A percentile compares a stretch with the other conserved stretches of the same genome.
These are phyloP conservation scores for Sphaeramia orbicularis DNA, from an alignment of 2,797 vertebrate species.

Conservation along the genomic window DNA sequence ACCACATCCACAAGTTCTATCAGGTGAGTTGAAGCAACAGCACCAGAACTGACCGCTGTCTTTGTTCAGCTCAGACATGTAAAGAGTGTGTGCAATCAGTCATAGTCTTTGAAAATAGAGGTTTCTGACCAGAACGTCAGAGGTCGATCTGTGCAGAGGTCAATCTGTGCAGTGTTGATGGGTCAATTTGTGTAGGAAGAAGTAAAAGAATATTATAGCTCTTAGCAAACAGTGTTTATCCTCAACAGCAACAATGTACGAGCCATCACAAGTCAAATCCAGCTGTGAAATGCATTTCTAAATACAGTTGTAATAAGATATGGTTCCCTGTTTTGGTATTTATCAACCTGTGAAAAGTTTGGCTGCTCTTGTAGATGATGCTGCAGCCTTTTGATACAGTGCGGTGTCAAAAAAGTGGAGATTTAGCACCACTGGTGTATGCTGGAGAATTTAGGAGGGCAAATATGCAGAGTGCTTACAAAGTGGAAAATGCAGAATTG, in stretches of 20 bases:
- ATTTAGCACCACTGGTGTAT: slow-evolving; percentile 39
- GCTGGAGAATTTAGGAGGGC: slow-evolving; percentile 35
- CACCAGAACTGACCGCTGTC: not conserved
- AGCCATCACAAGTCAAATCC: not conserved
- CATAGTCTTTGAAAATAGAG: too few relatives aligned
- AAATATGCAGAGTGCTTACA: slow-evolving; percentile 43
- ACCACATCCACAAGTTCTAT: slow-evolving; percentile 88
- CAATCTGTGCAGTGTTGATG: not conserved
- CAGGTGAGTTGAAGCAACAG: slow-evolving; percentile 85
- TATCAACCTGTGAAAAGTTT: slow-evolving; percentile 22
- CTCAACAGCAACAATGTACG: not conserved
- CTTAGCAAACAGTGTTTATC: not conserved
- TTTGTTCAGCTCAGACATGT: too few relatives aligned
- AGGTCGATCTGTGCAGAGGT: not conserved
- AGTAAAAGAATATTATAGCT: not conserved
- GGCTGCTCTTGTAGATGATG: slow-evolving; percentile 34
- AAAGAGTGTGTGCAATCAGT: too few relatives aligned
- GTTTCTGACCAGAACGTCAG: not conserved
- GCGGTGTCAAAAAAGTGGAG: slow-evolving; percentile 41
- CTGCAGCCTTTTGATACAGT: slow-evolving; percentile 24
- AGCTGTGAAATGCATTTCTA: not conserved
- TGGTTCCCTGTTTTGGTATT: not conserved
- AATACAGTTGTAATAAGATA: not conserved
- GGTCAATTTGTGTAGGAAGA: not conserved
- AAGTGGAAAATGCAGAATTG: slow-evolving; percentile 44